These are phyloP conservation scores for Ceyx erithaca DNA, from an alignment of 2,797 vertebrate genomes.

Conservation along the genomic window DNA sequence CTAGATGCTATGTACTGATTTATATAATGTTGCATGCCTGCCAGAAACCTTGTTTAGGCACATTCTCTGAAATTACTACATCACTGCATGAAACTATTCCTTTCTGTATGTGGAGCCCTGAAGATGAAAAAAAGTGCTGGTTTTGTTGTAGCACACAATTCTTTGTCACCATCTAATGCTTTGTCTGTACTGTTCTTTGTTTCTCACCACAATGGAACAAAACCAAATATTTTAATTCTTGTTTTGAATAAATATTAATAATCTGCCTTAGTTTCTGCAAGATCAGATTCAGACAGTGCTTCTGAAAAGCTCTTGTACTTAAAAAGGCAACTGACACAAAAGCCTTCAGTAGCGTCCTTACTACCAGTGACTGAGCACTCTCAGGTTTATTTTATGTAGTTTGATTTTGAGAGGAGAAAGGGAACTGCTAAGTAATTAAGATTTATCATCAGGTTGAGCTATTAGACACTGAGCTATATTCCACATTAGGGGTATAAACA, in stretches of 20 bases:
- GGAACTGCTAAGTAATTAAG: not conserved
- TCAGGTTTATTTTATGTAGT: not conserved
- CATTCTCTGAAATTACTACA: not conserved
- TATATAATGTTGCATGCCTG: too few relatives aligned
- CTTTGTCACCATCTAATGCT: not conserved
- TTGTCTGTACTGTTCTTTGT: not conserved
- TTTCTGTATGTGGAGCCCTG: not conserved
- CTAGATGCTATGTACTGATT: not conserved
- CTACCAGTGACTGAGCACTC: not conserved
- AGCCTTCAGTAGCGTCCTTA: not conserved
- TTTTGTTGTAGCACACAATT: accelerated
- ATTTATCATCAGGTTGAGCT: not conserved
- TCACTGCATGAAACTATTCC: not conserved
- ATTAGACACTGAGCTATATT: not conserved
- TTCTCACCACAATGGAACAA: not conserved
- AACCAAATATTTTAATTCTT: not conserved
- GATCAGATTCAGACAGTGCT: not conserved
- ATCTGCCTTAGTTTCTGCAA: not conserved
- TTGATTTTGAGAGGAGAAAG: not conserved
- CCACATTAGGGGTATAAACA: not conserved
- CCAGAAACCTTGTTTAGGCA: not conserved
- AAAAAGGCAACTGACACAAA: not conserved
- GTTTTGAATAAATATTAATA: not conserved
- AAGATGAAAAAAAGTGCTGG: not conserved
- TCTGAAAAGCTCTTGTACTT: not conserved